phyloP scores from a whole-genome alignment of 92 coral and sea anemone genomes.

The Parazoanthus darwini region DNA sequence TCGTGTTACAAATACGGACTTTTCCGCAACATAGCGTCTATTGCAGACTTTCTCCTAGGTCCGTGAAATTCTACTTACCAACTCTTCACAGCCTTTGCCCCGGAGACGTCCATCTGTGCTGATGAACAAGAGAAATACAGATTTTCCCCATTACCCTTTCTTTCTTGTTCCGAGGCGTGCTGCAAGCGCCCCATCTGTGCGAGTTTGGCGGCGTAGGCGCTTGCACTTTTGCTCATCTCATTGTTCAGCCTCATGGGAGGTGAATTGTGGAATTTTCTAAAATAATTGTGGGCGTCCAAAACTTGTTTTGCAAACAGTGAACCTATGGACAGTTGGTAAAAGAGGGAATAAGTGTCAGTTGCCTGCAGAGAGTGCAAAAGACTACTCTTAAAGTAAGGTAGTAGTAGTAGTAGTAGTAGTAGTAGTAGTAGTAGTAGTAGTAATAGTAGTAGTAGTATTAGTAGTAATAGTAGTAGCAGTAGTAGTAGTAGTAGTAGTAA shows the following conservation, averaged over 20 bases:
- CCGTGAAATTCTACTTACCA: constrained; percentile 27
- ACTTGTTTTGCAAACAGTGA: neutral
- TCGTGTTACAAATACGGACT: too few species aligned
- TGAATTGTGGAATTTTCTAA: neutral
- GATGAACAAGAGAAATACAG: neutral
- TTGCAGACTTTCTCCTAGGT: neutral
- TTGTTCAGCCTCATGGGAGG: constrained; percentile 9
- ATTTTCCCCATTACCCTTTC: neutral
- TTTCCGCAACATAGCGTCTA: too few species aligned
- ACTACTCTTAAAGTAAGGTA: too few species aligned
- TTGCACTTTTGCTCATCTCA: constrained; percentile 14
- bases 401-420: too few species aligned
- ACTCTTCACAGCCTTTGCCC: constrained; percentile 1
- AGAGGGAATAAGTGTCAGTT: too few species aligned
- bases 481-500: too few species aligned
- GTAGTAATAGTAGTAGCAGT: too few species aligned
- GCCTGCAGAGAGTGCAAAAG: too few species aligned
- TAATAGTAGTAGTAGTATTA: too few species aligned
- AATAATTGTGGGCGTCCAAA: constrained; percentile 13
- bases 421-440: too few species aligned
- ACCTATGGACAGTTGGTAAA: neutral
- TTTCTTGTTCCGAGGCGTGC: neutral
- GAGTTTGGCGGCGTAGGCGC: neutral
- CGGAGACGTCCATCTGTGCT: neutral
- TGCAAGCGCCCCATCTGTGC: neutral